phyloP scores from a whole-genome alignment of 2,797 vertebrate genomes.

The Pseudochaenichthys georgianus region DNA sequence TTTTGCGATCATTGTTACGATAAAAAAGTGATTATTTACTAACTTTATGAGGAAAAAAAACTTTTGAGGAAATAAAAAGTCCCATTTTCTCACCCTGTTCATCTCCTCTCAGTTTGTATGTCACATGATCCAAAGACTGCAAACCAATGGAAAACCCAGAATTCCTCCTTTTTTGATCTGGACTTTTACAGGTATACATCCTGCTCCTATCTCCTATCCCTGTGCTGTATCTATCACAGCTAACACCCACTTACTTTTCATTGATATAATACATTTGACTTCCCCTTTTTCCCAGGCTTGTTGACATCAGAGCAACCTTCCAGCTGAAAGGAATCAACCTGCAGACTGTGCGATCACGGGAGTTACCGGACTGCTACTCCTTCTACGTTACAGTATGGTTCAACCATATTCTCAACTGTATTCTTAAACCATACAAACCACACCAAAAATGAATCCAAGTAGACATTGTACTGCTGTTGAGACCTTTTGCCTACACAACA shows the following conservation, averaged over 20 bases:
- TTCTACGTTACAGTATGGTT: constrained; percentile 90
- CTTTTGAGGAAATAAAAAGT: not conserved
- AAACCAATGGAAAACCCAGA: constrained; percentile 69
- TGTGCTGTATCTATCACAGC: not conserved
- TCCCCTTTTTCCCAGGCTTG: constrained; percentile 83
- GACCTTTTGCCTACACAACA: not conserved
- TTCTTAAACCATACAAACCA: not conserved
- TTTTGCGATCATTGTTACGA: not conserved
- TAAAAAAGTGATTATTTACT: not conserved
- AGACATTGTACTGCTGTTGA: not conserved
- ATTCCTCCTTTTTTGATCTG: constrained; percentile 81
- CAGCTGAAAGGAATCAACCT: constrained; percentile 94
- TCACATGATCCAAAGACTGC: constrained; percentile 68
- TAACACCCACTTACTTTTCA: not conserved
- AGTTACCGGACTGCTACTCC: constrained; percentile 93
- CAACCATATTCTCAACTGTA: not conserved
- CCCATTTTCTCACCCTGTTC: not conserved
- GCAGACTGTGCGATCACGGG: constrained; percentile 90
- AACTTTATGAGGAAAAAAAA: not conserved
- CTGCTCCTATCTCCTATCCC: not conserved
- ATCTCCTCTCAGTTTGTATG: constrained; percentile 71
- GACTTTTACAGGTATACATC: constrained; percentile 82
- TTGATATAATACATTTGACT: not conserved
- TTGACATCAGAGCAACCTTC: constrained; percentile 91
- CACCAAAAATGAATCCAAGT: not conserved